Base-by-base conservation (phyloP, 2,797 vertebrate genomes). In the Acrossocheilus fasciatus region DNA sequence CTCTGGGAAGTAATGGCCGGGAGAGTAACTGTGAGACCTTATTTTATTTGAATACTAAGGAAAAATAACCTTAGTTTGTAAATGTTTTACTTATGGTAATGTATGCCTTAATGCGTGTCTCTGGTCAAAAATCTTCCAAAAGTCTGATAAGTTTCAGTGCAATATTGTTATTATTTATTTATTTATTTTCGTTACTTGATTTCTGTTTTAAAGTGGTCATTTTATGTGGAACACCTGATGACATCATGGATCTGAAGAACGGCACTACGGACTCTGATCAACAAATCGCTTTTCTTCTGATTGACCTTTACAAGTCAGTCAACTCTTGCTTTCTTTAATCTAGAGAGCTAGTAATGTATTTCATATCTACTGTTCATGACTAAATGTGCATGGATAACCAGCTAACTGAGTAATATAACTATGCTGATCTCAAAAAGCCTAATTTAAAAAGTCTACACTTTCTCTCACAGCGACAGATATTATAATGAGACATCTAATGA, bases 281-380 rank as follows among this genome's bases (percentile, higher is more conserved):
- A 2, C 93, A 97, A 20, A 90, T 94, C 18, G 87, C 97, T 85
- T 96, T 99, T 90, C 87, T 99, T 90, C 94, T 99, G 17, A 95
- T 99, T 79, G 98, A 99, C 92, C 95, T 98, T 85, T 98, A 96
- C 96, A 98, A 96, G 98, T 99, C 92, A 95, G 97, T 96, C 70
- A 54, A 10, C 10, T 80, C 23, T 17, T 64, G 39, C 12, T 82
- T 50, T 50, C 30, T 82, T 82, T 70, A 36, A 39, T 52, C 18
- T 50, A 69, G 26, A 81, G 26, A 8, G 12, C 39, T 69, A 75
- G 26, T 50, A 75, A 50, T 52, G n/a, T 34, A 15, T 41, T 15
- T 5, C 18, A 26, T 77, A 77, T 43, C 23, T 41, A 18, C 11
- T 36, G 45, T 20, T 20, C 2, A 50, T 52, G 26, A 50, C 15